Percentiles rank a stretch among this genome's conserved stretches.
phyloP scores from a whole-genome alignment of 2,797 vertebrate genomes.

The Melanotaenia maccullochi region DNA sequence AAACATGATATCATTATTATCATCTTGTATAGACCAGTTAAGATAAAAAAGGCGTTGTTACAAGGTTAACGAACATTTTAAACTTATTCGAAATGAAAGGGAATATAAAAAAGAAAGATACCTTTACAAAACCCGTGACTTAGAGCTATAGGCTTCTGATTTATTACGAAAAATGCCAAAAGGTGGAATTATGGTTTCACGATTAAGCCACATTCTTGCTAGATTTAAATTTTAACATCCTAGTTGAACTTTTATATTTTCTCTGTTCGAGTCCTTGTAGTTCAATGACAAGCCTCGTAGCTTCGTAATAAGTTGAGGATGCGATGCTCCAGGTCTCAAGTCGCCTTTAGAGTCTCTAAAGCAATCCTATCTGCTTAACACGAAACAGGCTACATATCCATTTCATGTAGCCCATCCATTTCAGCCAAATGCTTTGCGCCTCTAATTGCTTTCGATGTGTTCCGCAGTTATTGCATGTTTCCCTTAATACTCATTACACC shows the following conservation, averaged over 20 bases:
- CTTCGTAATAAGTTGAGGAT: background rate
- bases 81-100: background rate
- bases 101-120: background rate
- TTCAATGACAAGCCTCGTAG: background rate
- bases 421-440: conserved; percentile 13
- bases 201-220: background rate
- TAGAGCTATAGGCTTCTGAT: background rate
- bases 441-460: conserved; percentile 21
- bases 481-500: conserved; percentile 1
- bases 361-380: conserved; percentile 12
- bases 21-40: background rate
- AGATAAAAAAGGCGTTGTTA: background rate
- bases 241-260: conserved; percentile 5
- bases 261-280: background rate
- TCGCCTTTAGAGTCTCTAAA: conserved; percentile 23
- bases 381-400: background rate
- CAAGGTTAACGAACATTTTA: background rate
- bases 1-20: background rate
- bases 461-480: conserved; percentile 11
- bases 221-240: background rate
- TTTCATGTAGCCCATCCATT: conserved; percentile 13
- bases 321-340: conserved; percentile 6
- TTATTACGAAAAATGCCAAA: background rate
- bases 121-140: background rate
- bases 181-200: background rate